These are phyloP conservation scores for Nomada fucata DNA, from an alignment of 2,888 invertebrate species.

Conservation along the genomic window DNA sequence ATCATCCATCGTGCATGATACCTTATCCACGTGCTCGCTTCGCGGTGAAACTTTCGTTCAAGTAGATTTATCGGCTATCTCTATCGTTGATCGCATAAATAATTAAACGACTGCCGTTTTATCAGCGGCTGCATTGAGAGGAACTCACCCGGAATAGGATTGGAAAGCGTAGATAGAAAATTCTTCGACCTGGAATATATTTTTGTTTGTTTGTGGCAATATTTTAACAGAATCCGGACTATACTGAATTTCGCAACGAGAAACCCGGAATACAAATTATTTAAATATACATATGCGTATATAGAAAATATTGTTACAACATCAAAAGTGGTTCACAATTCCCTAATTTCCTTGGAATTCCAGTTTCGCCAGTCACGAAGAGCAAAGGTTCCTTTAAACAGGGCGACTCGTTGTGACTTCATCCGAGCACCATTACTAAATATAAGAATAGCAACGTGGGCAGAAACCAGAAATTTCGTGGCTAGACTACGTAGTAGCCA, in stretches of 20 bases:
- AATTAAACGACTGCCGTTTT: slow-evolving; percentile 25
- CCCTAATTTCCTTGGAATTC: too few species aligned
- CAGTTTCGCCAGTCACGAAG: too few species aligned
- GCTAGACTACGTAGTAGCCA: slow-evolving; percentile 22
- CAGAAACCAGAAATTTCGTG: slow-evolving; percentile 20
- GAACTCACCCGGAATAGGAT: slow-evolving; percentile 7
- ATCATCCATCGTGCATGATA: slow-evolving; percentile 46
- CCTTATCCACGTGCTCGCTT: slow-evolving; percentile 38
- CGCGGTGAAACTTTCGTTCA: slow-evolving; percentile 42
- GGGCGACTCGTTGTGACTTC: too few species aligned
- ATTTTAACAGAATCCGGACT: neutral
- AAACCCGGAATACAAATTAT: too few species aligned
- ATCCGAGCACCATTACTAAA: too few species aligned
- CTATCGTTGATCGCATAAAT: slow-evolving; percentile 30
- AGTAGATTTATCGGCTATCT: slow-evolving; percentile 44
- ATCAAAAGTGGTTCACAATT: too few species aligned
- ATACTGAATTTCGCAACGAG: too few species aligned
- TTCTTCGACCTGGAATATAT: neutral
- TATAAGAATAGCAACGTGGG: neutral
- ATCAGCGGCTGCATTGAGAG: slow-evolving; percentile 9
- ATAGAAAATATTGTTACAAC: too few species aligned
- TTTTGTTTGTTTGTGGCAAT: neutral
- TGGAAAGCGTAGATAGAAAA: slow-evolving; percentile 18
- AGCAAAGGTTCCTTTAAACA: too few species aligned
- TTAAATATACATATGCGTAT: too few species aligned